Base-by-base conservation (phyloP, 2,797 vertebrate genomes). In the Manis crassicaudata region DNA sequence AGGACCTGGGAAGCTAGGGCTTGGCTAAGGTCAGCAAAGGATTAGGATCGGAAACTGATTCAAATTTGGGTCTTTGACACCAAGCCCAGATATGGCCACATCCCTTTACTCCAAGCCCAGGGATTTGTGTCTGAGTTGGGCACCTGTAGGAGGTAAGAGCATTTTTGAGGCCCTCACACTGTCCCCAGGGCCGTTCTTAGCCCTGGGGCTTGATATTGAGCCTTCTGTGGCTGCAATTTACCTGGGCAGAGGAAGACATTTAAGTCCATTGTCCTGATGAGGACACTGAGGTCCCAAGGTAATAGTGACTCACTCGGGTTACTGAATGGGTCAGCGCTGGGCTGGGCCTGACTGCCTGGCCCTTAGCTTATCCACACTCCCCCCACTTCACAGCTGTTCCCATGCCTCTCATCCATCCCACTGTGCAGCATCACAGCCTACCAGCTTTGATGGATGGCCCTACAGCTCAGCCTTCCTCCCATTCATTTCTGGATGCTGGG, bases 361-460 rank as follows among this genome's bases (percentile, higher is more conserved):
- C 62, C 63, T 56, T 9, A 3, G 54, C 60, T 56, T 40, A 32
- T 76, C 92, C 37, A 17, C 5, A 20, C 54, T 46, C 5, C 54
- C 43, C 54, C 54, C 10, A 2, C 40, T 50, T 58, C 35, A 0
- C 35, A 18, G 46, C 84, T 77, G 54, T 63, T 62, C 29, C 86
- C 73, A 37, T 10, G 52, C 37, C 79, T 84, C 86, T 65, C 77
- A 37, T 54, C 63, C 8, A 18, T n/a, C 56, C 43, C 0, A 0
- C 83, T 27, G n/a, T 43, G 35, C 20, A 67, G 76, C 85, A 7
- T n/a, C 43, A 86, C 67, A 91, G 73, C 90, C 94, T 92, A 96
- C 82, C 84, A 95, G 92, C 83, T 84, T 91, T 97, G 97, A 97
- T 94, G 89, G 93, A 98, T 97, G 91, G 91, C 52, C 72, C 75